Evolutionary conservation across 2,888 invertebrate species (phyloP), one percentile per base, ranked within the genome.

Genomic region (Tinea semifulvella): DNA sequence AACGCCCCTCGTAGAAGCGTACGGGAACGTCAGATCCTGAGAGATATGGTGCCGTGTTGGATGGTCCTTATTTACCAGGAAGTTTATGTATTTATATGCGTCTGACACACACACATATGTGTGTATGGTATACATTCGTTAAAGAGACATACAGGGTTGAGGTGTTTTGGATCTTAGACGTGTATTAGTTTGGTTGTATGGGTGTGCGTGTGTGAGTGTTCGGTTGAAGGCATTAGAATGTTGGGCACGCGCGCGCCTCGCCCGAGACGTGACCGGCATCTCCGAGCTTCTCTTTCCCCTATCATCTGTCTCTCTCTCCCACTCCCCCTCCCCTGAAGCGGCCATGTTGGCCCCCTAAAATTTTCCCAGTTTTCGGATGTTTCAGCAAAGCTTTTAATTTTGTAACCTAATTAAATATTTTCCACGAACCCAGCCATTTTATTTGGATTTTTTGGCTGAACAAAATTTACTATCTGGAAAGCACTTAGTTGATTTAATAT

Each of bases 211-310:
- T 70, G 70, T 73, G 75, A 62, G 72, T 67, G 67, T 62, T 63
- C 57, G 60, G 65, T 65, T 64, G 66, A 65, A 66, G 65, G 60
- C 70, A 77, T 81, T 76, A 75, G 77, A 65, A 79, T 76, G 77
- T 63, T 61, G 61, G 70, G 69, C 76, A 77, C 80, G 79, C 73
- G 72, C 76, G 71, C 68, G 75, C 74, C 72, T 72, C 65, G 70
- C 71, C 72, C 66, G 68, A 57, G 61, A 80, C 82, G 82, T 82
- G 82, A 82, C 80, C 64, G 64, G 80, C 80, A 82, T 82, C 65
- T 67, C 72, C 68, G 68, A 73, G 67, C 71, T 68, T 73, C 76
- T 74, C 68, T 73, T 74, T 73, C 72, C 74, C 75, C 74, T 62
- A 39, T 50, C 71, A 50, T 53, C 49, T 61, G 63, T 50, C 68